Conservation (phyloP, 2,113 vertebrate species). For the Collichthys lucidus region DNA sequence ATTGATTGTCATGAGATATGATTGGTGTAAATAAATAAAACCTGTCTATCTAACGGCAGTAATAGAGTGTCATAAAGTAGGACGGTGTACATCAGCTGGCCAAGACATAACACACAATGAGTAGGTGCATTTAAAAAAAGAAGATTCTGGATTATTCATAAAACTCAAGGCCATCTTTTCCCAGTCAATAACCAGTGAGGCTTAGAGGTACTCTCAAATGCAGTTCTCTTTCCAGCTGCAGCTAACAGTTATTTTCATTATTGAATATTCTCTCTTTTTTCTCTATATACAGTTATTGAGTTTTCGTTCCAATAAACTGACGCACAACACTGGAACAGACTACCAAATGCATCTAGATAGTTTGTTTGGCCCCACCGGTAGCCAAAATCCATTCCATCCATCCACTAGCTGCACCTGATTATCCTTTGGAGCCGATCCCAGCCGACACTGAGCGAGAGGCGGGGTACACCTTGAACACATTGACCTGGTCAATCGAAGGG, state of each 20-base stretch:
- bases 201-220: neutral
- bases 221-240: neutral
- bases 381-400: neutral
- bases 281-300: neutral
- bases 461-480: neutral
- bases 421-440: neutral
- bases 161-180: neutral
- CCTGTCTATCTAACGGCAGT: neutral
- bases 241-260: neutral
- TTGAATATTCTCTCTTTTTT: neutral
- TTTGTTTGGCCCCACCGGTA: neutral
- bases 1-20: neutral
- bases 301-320: too few relatives aligned
- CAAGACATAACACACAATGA: neutral
- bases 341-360: neutral
- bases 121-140: neutral
- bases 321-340: too few relatives aligned
- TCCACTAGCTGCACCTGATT: neutral
- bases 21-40: neutral
- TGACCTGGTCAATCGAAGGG: too few relatives aligned
- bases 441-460: neutral
- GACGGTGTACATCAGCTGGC: neutral
- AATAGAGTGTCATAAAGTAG: too few relatives aligned
- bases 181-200: neutral
- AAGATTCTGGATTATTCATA: neutral